A percentile compares a stretch with the other conserved stretches of the same genome.
These are phyloP conservation scores for Limnephilus marmoratus DNA, from an alignment of 2,888 invertebrate genomes.

Conservation along the genomic window DNA sequence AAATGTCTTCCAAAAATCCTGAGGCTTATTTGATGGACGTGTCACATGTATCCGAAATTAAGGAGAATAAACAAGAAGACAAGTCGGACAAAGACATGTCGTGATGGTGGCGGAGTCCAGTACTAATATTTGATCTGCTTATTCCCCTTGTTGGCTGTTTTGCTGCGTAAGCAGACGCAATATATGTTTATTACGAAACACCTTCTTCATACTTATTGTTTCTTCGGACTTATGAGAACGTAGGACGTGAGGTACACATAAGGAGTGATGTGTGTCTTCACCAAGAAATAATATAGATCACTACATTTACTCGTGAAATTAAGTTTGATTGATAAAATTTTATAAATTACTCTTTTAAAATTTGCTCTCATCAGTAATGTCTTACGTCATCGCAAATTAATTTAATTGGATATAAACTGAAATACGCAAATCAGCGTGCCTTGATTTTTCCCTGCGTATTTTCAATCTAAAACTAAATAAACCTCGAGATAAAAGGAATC, in stretches of 20 bases:
- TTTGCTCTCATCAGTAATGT: too few species aligned
- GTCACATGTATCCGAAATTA: slow-evolving; percentile 54
- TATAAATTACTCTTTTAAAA: too few species aligned
- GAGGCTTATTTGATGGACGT: slow-evolving; percentile 42
- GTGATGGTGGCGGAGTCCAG: slow-evolving; percentile 41
- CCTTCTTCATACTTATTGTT: slow-evolving; percentile 33
- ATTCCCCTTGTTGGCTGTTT: slow-evolving; percentile 58
- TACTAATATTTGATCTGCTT: slow-evolving; percentile 60
- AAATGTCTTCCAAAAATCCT: slow-evolving; percentile 41
- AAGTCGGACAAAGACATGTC: slow-evolving; percentile 47
- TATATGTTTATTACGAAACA: slow-evolving; percentile 63
- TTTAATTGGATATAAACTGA: neutral
- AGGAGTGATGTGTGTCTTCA: neutral
- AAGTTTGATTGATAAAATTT: neutral
- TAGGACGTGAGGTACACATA: neutral
- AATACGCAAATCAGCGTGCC: neutral
- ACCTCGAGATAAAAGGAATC: too few species aligned
- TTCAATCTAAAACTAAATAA: neutral
- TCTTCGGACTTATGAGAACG: neutral
- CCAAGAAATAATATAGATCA: neutral
- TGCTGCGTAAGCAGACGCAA: slow-evolving; percentile 60
- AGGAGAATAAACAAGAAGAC: slow-evolving; percentile 50
- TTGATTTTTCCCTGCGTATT: neutral
- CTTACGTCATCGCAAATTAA: neutral
- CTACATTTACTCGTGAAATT: neutral